A percentile compares a stretch with the other conserved stretches of the same genome.
These are phyloP conservation scores for Sylvietta virens DNA, from an alignment of 2,113 vertebrate genomes.

Conservation along the genomic window DNA sequence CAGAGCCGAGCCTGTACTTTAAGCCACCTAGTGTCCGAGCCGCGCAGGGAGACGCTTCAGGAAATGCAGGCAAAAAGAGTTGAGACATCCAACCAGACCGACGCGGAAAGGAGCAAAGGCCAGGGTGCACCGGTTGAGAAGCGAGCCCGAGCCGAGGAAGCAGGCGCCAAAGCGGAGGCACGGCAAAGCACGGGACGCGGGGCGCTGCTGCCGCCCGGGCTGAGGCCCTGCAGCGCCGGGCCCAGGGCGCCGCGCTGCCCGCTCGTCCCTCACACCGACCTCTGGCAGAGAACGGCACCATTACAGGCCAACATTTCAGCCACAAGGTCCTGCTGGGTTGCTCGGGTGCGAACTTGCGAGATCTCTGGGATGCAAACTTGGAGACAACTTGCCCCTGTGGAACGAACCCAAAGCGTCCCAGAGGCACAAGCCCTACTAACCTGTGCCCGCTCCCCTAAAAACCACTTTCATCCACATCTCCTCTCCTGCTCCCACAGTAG, in stretches of 20 bases:
- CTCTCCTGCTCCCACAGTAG: background rate
- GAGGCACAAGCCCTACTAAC: accelerated
- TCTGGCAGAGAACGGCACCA: background rate
- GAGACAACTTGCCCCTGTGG: background rate
- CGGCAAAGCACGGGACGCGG: accelerated
- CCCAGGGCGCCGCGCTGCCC: accelerated
- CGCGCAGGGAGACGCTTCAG: background rate
- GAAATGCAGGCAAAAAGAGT: background rate
- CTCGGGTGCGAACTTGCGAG: background rate
- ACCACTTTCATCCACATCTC: background rate
- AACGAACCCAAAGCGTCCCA: accelerated
- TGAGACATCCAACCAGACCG: background rate
- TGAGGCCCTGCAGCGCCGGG: accelerated
- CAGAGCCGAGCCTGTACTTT: conserved; percentile 20
- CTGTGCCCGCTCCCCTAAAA: background rate
- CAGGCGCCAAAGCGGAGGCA: background rate
- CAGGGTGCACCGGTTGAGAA: background rate
- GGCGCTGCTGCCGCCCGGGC: accelerated
- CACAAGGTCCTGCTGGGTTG: background rate
- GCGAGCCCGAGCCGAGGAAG: background rate
- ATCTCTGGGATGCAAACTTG: background rate
- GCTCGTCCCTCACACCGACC: accelerated
- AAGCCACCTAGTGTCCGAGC: conserved; percentile 77
- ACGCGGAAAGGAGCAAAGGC: background rate
- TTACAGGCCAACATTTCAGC: background rate